Conservation (phyloP, 2,888 invertebrate genomes). For the Kuschelorhynchus macadamiae region DNA sequence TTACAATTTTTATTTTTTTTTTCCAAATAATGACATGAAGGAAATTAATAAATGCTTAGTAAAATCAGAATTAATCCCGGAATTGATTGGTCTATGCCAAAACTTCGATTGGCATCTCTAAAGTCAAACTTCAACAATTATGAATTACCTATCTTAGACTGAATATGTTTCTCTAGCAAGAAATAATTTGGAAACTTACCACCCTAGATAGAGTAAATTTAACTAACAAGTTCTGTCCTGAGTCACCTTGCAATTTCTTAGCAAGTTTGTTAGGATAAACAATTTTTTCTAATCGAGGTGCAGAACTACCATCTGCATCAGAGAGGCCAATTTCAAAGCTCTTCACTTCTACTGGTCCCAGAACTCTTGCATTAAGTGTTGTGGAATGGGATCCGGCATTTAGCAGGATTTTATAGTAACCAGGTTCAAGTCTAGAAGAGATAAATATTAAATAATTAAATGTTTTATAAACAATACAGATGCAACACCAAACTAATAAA, state of each 20-base stretch:
- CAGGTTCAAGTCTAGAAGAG: slow-evolving; percentile 76
- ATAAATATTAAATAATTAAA: not conserved
- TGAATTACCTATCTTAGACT: too few species aligned
- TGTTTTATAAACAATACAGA: not conserved
- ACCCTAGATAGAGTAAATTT: slow-evolving; percentile 82
- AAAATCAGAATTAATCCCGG: too few species aligned
- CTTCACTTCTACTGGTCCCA: slow-evolving; percentile 83
- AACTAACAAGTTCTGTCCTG: slow-evolving; percentile 86
- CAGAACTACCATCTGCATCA: slow-evolving; percentile 91
- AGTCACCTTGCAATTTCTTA: slow-evolving; percentile 85
- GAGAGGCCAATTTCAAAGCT: slow-evolving; percentile 89
- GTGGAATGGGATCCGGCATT: slow-evolving; percentile 76
- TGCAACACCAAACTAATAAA: too few species aligned
- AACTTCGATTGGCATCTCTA: too few species aligned
- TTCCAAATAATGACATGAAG: too few species aligned
- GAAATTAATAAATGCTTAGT: too few species aligned
- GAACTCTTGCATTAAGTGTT: slow-evolving; percentile 74
- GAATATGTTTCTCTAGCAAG: too few species aligned
- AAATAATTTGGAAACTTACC: too few species aligned
- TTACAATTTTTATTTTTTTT: too few species aligned
- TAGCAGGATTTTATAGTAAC: slow-evolving; percentile 86
- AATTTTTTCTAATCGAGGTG: slow-evolving; percentile 83
- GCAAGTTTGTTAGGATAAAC: slow-evolving; percentile 77
- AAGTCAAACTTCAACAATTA: too few species aligned
- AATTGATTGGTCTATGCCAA: too few species aligned